Base-by-base conservation (phyloP, 2,888 invertebrate species). In the Pterostichus niger region DNA sequence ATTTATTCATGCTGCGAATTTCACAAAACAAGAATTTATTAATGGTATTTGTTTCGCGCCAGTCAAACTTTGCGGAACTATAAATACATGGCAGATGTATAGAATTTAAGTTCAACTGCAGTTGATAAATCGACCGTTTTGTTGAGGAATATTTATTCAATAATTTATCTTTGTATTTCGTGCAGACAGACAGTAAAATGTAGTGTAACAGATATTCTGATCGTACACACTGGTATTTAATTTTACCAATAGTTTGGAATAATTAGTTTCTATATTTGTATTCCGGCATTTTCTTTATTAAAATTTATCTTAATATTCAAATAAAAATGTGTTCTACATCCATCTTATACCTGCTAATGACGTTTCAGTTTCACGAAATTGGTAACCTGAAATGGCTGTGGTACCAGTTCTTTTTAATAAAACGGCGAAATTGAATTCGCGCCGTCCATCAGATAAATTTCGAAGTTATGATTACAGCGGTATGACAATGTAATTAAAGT, bases 401-500 rank as follows among this genome's bases (percentile, higher is more conserved):
- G 31, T 75, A 52, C 52, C 33, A 13, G 40, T 52, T 52, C 49
- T 75, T 75, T 73, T 75, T 75, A 75, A 75, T 52, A 75, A 31
- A 31, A 75, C 75, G 52, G 17, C 75, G 13, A 52, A 75, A 52
- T 75, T 75, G 52, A 75, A 52, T 75, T 52, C 75, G 49, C 33
- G 6, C 13, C 75, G 52, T 52, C 52, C 52, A 75, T 75, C 49
- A 75, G 52, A 49, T 52, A 52, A 75, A 75, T 77, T 56, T 35
- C 40, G 24, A 77, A 77, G 40, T 56, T 77, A 56, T 77, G 77
- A 77, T 77, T 56, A 77, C 40, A 56, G 13, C 24, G 56, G 17
- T 40, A 77, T 40, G 77, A 54, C 77, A 77, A 77, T 56, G 77
- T 77, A 77, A 77, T 77, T 77, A 77, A 77, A 77, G 56, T 77